Evolutionary conservation across 2,797 vertebrate genomes (phyloP).

Genomic region (Trachurus trachurus): DNA sequence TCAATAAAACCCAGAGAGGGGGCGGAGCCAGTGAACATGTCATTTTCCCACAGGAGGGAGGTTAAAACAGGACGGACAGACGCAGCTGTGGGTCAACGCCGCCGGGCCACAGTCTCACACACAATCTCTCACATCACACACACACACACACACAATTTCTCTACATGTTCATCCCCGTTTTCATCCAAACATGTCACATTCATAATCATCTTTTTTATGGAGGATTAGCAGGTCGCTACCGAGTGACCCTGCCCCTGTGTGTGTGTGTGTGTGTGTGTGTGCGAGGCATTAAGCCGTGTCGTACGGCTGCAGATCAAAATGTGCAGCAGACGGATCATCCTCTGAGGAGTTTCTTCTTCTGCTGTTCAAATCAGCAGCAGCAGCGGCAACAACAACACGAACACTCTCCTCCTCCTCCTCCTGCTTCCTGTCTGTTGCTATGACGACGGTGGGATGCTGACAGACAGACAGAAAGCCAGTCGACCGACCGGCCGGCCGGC

Average conservation of each 20-base stretch:
- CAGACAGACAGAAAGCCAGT: conserved; percentile 46
- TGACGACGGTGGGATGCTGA: conserved; percentile 73
- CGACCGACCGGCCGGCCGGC: conserved; percentile 10
- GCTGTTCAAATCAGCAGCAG: neutral
- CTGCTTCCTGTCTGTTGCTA: conserved; percentile 83
- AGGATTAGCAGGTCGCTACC: conserved; percentile 63
- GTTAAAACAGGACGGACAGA: conserved; percentile 2
- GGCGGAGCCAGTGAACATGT: conserved; percentile 8
- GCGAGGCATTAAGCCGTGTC: conserved; percentile 55
- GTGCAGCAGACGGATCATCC: conserved; percentile 51
- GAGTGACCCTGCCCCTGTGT: conserved; percentile 17
- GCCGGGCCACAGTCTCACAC: neutral
- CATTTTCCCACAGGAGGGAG: conserved; percentile 20
- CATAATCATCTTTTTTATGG: conserved; percentile 66
- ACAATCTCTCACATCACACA: no score
- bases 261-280: conserved; percentile 14
- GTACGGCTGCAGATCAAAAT: conserved; percentile 30
- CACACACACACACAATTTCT: conserved; percentile 20
- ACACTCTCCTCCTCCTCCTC: conserved; percentile 26
- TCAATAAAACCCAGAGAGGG: neutral
- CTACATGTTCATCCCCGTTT: conserved; percentile 38
- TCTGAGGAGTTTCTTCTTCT: conserved; percentile 46
- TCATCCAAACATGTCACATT: conserved; percentile 54
- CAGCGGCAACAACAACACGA: conserved; percentile 41
- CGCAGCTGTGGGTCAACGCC: conserved; percentile 13